These are phyloP conservation scores for Cheilosia pagana DNA, from an alignment of 2,888 invertebrate genomes.

Conservation along the genomic window DNA sequence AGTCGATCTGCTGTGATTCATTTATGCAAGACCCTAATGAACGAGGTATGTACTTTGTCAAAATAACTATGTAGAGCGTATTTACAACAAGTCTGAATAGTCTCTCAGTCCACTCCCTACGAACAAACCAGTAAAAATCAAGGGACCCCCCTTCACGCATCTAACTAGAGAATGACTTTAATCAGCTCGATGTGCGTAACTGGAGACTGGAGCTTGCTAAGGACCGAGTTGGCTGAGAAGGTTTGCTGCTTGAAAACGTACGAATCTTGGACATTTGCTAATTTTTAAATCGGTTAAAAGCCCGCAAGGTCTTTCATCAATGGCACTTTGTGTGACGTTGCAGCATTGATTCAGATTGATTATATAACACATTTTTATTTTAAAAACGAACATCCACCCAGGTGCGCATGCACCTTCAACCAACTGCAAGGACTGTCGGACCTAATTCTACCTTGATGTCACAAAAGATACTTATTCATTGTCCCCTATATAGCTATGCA, in stretches of 20 bases:
- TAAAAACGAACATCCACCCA: background rate
- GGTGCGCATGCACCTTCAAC: background rate
- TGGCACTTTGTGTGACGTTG: too few relatives aligned
- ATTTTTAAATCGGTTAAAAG: too few relatives aligned
- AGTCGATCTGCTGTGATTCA: too few relatives aligned
- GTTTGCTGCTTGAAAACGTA: background rate
- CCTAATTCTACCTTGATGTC: background rate
- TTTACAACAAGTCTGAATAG: too few relatives aligned
- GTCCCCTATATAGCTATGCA: constrained; percentile 15
- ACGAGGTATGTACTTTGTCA: too few relatives aligned
- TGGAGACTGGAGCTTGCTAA: background rate
- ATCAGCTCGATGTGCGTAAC: background rate
- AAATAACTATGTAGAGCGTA: too few relatives aligned
- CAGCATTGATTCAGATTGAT: too few relatives aligned
- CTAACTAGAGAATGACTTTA: background rate
- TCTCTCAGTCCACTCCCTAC: too few relatives aligned
- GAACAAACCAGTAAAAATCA: too few relatives aligned
- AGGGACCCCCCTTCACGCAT: background rate
- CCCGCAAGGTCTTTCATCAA: too few relatives aligned
- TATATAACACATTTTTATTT: too few relatives aligned
- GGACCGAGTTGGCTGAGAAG: background rate
- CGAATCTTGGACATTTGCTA: background rate
- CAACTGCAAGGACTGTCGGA: background rate
- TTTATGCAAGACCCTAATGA: too few relatives aligned
- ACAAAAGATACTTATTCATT: constrained; percentile 28